phyloP scores from a whole-genome alignment of 2,113 vertebrate genomes.

The Dissostichus mawsoni region DNA sequence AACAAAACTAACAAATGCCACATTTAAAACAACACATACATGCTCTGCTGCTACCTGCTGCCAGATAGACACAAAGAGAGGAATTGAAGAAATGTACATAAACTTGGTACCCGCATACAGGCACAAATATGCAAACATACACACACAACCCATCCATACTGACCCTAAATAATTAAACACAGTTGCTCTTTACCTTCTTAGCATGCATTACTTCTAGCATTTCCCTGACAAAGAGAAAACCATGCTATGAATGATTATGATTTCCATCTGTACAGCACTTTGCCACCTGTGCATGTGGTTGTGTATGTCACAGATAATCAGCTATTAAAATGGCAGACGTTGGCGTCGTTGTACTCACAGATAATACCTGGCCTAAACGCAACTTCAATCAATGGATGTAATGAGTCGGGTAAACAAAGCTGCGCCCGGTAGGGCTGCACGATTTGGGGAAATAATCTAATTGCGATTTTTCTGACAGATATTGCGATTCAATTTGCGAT shows the following conservation, averaged over 20 bases:
- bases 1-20: background rate
- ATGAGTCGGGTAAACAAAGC: conserved; percentile 45
- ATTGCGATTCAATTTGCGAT: no score
- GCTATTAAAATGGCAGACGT: background rate
- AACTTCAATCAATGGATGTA: conserved; percentile 48
- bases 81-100: background rate
- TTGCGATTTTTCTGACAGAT: no score
- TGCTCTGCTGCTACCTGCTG: background rate
- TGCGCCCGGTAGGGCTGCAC: no score
- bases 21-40: background rate
- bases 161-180: background rate
- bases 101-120: background rate
- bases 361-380: conserved; percentile 34
- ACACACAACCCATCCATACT: conserved; percentile 1
- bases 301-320: background rate
- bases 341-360: conserved; percentile 22
- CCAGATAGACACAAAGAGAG: background rate
- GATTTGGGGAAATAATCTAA: no score
- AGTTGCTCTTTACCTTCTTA: conserved; percentile 17
- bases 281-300: background rate
- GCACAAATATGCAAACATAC: background rate
- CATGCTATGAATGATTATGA: conserved; percentile 38
- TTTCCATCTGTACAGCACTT: conserved; percentile 25
- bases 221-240: conserved; percentile 24
- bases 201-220: conserved; percentile 26